These are phyloP conservation scores for Pardosa pseudoannulata DNA, from an alignment of 2,888 invertebrate species.

Conservation along the genomic window DNA sequence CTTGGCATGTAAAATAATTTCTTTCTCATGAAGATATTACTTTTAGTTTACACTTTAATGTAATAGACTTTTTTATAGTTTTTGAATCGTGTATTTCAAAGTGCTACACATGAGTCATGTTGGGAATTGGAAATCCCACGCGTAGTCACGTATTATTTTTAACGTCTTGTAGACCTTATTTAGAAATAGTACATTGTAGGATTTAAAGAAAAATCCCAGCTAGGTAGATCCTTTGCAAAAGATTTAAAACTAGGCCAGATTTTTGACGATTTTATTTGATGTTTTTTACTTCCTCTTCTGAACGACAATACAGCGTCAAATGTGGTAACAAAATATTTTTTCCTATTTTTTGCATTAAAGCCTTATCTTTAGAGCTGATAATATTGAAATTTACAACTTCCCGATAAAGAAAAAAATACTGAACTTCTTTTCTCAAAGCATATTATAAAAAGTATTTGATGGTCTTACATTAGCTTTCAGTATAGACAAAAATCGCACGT, in stretches of 20 bases:
- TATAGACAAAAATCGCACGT: no score
- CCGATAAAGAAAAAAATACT: no score
- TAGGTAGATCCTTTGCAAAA: not conserved
- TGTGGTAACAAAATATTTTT: no score
- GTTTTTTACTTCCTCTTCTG: no score
- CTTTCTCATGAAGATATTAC: not conserved
- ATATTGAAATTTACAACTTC: no score
- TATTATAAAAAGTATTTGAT: no score
- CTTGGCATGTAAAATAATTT: not conserved
- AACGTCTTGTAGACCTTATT: conserved; percentile 23
- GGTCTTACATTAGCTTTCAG: no score
- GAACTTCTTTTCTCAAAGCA: no score
- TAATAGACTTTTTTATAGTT: not conserved
- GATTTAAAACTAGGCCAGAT: not conserved
- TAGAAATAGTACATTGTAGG: conserved; percentile 17
- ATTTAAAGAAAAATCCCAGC: conserved; percentile 20
- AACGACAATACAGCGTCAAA: no score
- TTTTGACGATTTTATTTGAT: not conserved
- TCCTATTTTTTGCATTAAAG: no score
- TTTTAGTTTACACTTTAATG: not conserved
- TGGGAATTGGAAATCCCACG: conserved; percentile 28
- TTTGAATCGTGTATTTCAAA: conserved; percentile 15
- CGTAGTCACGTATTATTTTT: conserved; percentile 33
- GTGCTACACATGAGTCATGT: conserved; percentile 15
- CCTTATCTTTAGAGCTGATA: no score